Conservation (phyloP, 2,797 vertebrate genomes). For the Hafferia zeledoni region DNA sequence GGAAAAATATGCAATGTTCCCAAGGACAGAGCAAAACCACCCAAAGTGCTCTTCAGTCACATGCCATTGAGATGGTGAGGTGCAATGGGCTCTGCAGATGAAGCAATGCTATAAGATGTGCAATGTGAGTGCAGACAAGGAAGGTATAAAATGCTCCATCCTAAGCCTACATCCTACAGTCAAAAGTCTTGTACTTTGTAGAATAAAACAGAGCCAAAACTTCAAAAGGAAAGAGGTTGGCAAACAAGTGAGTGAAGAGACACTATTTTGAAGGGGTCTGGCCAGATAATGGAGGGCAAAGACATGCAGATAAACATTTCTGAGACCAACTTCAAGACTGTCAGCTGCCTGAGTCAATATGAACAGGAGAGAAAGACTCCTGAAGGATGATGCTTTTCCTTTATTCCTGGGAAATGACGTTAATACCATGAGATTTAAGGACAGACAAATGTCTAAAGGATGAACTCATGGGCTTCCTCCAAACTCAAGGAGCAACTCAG, state of each 20-base stretch:
- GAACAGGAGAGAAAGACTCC: not conserved
- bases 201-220: not conserved
- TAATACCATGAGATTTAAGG: not conserved
- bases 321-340: not conserved
- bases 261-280: not conserved
- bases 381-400: not conserved
- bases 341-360: not conserved
- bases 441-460: not conserved
- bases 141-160: not conserved
- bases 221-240: not conserved
- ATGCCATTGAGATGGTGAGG: fast-evolving
- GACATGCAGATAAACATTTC: not conserved
- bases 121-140: not conserved
- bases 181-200: not conserved
- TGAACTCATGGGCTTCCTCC: not conserved
- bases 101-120: not conserved
- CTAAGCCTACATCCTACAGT: not conserved
- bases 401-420: not conserved
- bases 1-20: not conserved
- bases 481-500: not conserved
- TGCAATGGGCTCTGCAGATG: not conserved
- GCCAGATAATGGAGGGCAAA: not conserved
- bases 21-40: not conserved
- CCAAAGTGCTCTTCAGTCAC: not conserved
- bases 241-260: not conserved